Conservation (phyloP, 1,140 invertebrate species). For the Dinoponera quadriceps region DNA sequence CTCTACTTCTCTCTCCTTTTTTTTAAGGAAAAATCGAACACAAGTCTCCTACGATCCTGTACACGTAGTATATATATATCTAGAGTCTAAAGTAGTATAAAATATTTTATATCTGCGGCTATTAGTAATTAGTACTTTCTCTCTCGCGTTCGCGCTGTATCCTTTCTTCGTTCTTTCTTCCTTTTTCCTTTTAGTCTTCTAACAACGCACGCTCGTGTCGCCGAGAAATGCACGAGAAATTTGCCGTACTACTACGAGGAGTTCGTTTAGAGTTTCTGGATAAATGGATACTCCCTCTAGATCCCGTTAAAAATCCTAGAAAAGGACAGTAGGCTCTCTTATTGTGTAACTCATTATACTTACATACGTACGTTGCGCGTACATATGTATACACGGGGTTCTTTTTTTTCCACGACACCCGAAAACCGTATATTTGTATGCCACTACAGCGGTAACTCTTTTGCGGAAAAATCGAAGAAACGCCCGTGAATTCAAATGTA, state of each 20-base stretch:
- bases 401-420: conserved; percentile 8
- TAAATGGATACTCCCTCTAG: conserved; percentile 3
- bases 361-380: no score
- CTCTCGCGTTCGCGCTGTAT: background rate
- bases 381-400: background rate
- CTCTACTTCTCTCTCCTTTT: no score
- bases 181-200: background rate
- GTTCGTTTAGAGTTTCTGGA: background rate
- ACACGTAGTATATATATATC: background rate
- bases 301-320: conserved; percentile 9
- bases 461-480: conserved; percentile 21
- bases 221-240: background rate
- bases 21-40: conserved; percentile 3
- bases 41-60: background rate
- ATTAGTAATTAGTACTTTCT: conserved; percentile 10
- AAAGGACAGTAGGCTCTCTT: background rate
- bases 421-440: background rate
- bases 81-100: conserved; percentile 32
- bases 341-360: background rate
- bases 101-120: conserved; percentile 27
- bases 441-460: background rate
- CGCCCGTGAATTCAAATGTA: conserved; percentile 30
- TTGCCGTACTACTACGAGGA: background rate
- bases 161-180: background rate
- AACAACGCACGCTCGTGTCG: background rate